Conservation (phyloP, 2,113 vertebrate species). For the Phylloscopus trochiloides region DNA sequence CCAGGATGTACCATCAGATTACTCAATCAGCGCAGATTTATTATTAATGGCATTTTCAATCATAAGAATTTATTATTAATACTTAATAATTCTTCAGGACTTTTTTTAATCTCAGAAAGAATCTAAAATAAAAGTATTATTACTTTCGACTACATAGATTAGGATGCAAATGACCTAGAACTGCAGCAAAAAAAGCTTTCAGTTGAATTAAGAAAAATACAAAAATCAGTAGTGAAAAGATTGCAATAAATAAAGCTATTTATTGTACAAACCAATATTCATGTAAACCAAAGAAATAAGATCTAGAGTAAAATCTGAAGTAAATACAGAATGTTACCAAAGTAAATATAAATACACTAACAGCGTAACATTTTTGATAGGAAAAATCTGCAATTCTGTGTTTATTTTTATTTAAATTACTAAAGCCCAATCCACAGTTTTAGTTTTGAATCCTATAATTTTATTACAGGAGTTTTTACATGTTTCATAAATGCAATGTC, state of each 20-base stretch:
- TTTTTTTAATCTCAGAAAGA: not conserved
- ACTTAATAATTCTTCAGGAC: not conserved
- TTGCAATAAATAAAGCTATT: not conserved
- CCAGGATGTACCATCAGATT: not conserved
- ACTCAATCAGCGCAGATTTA: not conserved
- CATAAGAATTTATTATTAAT: not conserved
- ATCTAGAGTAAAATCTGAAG: not conserved
- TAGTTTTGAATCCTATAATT: not conserved
- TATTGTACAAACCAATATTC: not conserved
- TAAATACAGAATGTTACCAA: not conserved
- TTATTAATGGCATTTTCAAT: not conserved
- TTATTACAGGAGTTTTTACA: not conserved
- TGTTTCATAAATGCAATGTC: not conserved
- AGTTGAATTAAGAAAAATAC: not conserved
- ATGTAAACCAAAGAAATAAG: not conserved
- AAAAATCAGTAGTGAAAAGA: not conserved
- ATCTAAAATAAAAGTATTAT: not conserved
- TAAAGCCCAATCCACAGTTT: not conserved
- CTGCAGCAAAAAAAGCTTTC: not conserved
- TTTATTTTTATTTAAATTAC: not conserved
- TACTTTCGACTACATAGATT: not conserved
- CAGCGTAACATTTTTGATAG: not conserved
- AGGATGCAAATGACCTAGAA: not conserved
- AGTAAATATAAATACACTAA: not conserved
- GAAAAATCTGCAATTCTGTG: not conserved